Percentiles rank a stretch among this genome's conserved stretches.
Conservation (phyloP, 2,113 vertebrate species). For the Eurypyga helias region DNA sequence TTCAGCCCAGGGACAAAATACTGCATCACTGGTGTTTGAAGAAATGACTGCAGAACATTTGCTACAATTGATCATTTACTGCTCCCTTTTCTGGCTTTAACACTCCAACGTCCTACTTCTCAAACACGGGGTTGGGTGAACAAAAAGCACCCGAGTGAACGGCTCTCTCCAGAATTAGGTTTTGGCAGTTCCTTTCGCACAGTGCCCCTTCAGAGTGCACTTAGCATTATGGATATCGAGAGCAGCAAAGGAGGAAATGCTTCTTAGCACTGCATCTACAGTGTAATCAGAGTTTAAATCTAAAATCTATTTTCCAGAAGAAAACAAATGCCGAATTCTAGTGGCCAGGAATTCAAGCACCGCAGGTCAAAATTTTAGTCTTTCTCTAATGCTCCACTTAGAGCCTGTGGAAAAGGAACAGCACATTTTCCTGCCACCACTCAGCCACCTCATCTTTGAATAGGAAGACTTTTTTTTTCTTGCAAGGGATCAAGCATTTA, state of each 20-base stretch:
- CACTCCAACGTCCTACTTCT: background rate
- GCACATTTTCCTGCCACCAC: background rate
- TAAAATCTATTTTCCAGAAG: conserved; percentile 19
- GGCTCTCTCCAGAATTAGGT: background rate
- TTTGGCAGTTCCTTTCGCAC: background rate
- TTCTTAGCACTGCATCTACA: background rate
- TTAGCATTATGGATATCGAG: background rate
- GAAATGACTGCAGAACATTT: conserved; percentile 45
- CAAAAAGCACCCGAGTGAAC: background rate
- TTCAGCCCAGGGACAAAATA: conserved; percentile 41
- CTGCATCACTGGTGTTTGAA: conserved; percentile 40
- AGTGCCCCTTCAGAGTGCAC: background rate
- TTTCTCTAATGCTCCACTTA: background rate
- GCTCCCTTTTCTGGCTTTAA: background rate
- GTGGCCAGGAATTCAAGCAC: background rate
- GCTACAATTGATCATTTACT: conserved; percentile 35
- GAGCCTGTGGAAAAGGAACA: background rate
- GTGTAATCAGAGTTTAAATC: conserved; percentile 15
- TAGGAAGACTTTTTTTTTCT: background rate
- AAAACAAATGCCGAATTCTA: conserved; percentile 17
- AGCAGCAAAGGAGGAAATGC: background rate
- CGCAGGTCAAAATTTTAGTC: background rate
- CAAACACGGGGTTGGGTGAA: background rate
- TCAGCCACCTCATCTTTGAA: background rate
- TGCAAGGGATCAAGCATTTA: background rate